These are phyloP conservation scores for Callipepla californica DNA, from an alignment of 2,113 vertebrate genomes.

Conservation along the genomic window DNA sequence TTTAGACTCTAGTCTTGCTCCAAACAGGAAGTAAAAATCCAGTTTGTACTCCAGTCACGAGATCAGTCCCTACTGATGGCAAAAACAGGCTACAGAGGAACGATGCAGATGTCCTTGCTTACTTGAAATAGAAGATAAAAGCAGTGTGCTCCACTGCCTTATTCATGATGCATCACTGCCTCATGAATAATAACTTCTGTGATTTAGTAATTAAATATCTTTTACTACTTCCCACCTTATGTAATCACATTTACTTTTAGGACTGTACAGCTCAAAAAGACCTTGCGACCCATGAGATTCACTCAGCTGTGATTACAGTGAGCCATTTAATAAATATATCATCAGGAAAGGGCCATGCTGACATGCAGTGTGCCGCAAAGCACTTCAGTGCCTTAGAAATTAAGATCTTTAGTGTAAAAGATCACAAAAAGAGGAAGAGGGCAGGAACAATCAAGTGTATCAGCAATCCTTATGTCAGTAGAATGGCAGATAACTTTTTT, in stretches of 20 bases:
- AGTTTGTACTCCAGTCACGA: background rate
- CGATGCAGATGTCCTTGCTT: conserved; percentile 15
- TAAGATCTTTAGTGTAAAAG: background rate
- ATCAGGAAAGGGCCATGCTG: background rate
- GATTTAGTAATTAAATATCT: conserved; percentile 61
- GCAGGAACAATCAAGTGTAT: background rate
- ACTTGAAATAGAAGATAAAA: conserved; percentile 27
- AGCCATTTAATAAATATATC: conserved; percentile 15
- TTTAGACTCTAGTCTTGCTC: background rate
- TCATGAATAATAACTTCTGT: background rate
- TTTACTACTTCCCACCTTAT: conserved; percentile 23
- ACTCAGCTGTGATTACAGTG: conserved; percentile 2
- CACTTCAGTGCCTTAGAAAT: conserved; percentile 8
- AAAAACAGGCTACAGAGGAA: background rate
- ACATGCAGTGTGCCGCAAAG: background rate
- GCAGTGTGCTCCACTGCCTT: background rate
- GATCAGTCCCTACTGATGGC: background rate
- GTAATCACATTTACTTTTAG: conserved; percentile 14
- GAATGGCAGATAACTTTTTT: background rate
- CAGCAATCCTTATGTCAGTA: background rate
- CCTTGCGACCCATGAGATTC: conserved; percentile 29
- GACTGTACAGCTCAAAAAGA: background rate
- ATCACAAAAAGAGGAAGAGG: background rate
- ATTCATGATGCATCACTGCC: conserved; percentile 26
- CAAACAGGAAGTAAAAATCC: background rate